Percentiles rank a stretch among this genome's conserved stretches.
Evolutionary conservation across 2,113 vertebrate species (phyloP).

Genomic region (Oreocharis arfaki): DNA sequence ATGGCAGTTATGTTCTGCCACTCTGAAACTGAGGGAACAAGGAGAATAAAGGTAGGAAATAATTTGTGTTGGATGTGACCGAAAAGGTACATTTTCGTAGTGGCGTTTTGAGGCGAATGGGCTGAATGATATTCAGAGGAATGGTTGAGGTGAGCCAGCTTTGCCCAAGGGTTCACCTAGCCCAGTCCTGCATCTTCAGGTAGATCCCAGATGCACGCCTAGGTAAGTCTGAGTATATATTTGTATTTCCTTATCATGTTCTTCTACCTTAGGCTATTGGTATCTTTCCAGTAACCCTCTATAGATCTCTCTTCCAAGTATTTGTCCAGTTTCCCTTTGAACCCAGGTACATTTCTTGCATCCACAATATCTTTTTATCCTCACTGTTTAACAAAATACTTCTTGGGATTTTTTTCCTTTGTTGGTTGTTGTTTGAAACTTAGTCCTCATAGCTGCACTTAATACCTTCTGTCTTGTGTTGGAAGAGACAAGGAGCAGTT

Average conservation of each 20-base stretch:
- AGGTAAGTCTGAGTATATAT: neutral
- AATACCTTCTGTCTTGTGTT: neutral
- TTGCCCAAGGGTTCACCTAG: neutral
- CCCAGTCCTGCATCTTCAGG: neutral
- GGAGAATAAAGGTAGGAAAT: neutral
- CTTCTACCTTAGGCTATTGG: neutral
- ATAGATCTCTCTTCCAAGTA: neutral
- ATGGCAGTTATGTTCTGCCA: neutral
- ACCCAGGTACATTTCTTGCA: neutral
- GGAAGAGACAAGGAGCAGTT: neutral
- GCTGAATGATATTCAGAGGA: neutral
- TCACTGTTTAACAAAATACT: neutral
- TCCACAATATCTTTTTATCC: neutral
- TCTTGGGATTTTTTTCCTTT: neutral
- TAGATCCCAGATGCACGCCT: neutral
- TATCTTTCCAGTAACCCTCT: neutral
- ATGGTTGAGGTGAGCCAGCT: neutral
- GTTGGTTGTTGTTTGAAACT: neutral
- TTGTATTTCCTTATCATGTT: neutral
- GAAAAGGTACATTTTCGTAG: neutral
- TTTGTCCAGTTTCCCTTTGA: neutral
- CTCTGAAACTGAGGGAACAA: neutral
- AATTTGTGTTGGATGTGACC: neutral
- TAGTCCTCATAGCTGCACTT: neutral
- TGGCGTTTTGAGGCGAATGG: neutral